Evolutionary conservation across 2,797 vertebrate species (phyloP), one percentile per base, ranked within the genome.

Genomic region (Acanthiza pusilla): DNA sequence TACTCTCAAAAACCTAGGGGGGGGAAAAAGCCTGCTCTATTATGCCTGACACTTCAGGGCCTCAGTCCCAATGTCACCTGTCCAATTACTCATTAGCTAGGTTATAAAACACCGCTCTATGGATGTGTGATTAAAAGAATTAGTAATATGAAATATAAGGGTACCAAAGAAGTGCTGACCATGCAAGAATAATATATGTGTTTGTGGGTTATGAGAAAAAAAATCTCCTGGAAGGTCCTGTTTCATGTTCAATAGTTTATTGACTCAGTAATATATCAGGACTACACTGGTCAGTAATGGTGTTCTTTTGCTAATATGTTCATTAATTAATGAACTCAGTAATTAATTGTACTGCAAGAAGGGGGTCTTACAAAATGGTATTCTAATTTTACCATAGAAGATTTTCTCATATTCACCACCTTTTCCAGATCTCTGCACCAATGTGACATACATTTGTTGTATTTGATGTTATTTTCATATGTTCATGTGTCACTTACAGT

Each of bases 251-350:
- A 96, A 96, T 94, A 97, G 86, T 96, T 97, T 96, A 97, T 92
- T 94, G 93, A 97, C 90, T 93, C 67, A 95, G 74, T 96, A 97
- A 97, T 96, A 96, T 91, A 97, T 97, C 94, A 97, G 91, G 92
- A 96, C 88, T 92, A 85, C 87, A 54, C 86, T 81, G 74, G 76
- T 97, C 88, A 96, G 94, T 97, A 97, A 97, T 85, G 94, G 83
- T 90, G 95, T 95, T 96, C 96, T 96, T 96, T 95, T 91, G 89
- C 92, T 97, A 98, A 97, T 97, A 97, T 97, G 95, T 97, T 97
- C 94, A 97, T 97, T 97, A 97, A 95, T 96, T 97, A 98, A 97
- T 96, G 89, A 98, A 97, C 89, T 97, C 54, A 54, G 40, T 94
- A 97, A 88, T 96, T 97, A 96, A 98, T 89, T 97, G 87, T 54